Conservation (phyloP, 2,797 vertebrate species). For the Brachymystax lenok region DNA sequence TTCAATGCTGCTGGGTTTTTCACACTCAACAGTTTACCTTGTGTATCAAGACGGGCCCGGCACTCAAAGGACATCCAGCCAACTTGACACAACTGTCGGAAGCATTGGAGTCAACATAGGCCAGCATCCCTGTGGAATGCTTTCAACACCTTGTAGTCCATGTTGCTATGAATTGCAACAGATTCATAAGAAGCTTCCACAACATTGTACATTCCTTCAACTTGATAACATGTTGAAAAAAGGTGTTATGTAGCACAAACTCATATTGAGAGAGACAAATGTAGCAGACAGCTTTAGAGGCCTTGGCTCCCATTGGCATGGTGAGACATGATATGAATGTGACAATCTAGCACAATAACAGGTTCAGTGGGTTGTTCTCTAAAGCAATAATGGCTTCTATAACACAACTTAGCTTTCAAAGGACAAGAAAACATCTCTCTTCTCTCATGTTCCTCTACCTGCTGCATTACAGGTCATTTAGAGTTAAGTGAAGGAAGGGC, state of each 20-base stretch:
- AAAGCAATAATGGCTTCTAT: neutral
- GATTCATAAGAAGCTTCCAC: too few species aligned
- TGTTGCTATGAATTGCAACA: too few species aligned
- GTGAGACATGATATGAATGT: neutral
- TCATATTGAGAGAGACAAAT: neutral
- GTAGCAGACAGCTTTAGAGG: neutral
- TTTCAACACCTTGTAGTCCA: too few species aligned
- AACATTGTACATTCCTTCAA: neutral
- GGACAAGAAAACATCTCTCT: neutral
- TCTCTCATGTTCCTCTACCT: neutral
- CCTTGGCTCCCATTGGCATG: neutral
- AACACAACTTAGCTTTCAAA: neutral
- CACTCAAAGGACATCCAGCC: too few species aligned
- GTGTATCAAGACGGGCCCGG: too few species aligned
- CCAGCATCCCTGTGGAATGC: too few species aligned
- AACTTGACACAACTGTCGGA: too few species aligned
- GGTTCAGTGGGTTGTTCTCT: too few species aligned
- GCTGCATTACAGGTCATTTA: neutral
- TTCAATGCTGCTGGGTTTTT: too few species aligned
- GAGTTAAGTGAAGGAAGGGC: neutral
- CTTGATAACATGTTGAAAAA: neutral
- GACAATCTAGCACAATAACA: neutral
- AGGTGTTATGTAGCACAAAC: neutral
- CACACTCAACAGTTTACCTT: too few species aligned
- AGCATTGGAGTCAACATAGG: too few species aligned